These are phyloP conservation scores for Cosmopolites sordidus DNA, from an alignment of 2,888 invertebrate species.

Conservation along the genomic window DNA sequence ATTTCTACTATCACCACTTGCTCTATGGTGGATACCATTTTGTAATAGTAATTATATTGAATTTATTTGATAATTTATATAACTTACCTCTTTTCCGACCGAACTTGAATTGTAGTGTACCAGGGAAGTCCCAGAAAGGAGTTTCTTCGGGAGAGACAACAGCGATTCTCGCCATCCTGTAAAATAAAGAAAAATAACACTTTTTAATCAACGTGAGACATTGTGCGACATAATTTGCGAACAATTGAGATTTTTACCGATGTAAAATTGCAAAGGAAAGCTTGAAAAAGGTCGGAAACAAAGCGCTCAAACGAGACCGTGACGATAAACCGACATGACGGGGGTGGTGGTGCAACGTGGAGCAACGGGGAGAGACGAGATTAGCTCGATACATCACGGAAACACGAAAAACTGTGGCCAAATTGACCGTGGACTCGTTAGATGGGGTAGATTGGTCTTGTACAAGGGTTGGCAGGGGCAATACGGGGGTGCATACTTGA, in stretches of 20 bases:
- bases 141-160: constrained; percentile 65
- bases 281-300: no score
- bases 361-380: constrained; percentile 36
- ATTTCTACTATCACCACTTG: no score
- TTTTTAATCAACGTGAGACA: no score
- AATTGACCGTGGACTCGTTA: constrained; percentile 28
- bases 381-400: constrained; percentile 47
- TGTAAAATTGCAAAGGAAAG: no score
- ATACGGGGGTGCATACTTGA: constrained; percentile 2
- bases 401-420: constrained; percentile 27
- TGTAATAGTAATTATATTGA: no score
- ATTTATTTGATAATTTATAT: no score
- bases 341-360: constrained; percentile 27
- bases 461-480: constrained; percentile 10
- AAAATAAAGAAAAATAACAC: constrained; percentile 37
- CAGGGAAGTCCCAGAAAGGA: constrained; percentile 49
- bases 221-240: no score
- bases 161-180: constrained; percentile 73
- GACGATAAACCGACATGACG: constrained; percentile 1
- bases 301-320: no score
- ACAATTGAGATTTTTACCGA: no score
- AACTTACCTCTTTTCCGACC: constrained; percentile 42
- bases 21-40: no score
- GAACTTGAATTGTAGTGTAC: constrained; percentile 45
- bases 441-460: constrained; percentile 28